Evolutionary conservation across 1,140 invertebrate genomes (phyloP).

Genomic region (Notospermus geniculatus): DNA sequence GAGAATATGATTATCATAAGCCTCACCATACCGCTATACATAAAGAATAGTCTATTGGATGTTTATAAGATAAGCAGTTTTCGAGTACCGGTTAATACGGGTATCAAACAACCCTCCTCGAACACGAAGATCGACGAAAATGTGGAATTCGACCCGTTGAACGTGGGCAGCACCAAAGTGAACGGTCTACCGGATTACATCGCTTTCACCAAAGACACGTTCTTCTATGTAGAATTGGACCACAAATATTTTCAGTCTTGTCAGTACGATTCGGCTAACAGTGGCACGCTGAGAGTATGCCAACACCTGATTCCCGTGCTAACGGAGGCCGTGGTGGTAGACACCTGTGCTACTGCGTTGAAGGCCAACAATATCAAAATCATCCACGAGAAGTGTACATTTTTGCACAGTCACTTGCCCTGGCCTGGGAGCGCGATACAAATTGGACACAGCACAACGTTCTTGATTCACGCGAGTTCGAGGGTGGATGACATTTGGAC

Average conservation of each 20-base stretch:
- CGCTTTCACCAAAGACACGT: slow-evolving; percentile 7
- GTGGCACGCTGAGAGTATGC: slow-evolving; percentile 3
- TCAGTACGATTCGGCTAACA: slow-evolving; percentile 10
- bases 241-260: slow-evolving; percentile 9
- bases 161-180: slow-evolving; percentile 6
- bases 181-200: slow-evolving; percentile 7
- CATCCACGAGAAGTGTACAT: slow-evolving; percentile 6
- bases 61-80: slow-evolving; percentile 8
- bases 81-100: slow-evolving; percentile 6
- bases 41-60: slow-evolving; percentile 7
- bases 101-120: neutral
- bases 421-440: slow-evolving; percentile 5
- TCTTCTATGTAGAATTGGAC: slow-evolving; percentile 7
- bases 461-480: slow-evolving; percentile 6
- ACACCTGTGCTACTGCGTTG: neutral
- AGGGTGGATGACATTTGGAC: slow-evolving; percentile 7
- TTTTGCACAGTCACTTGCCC: slow-evolving; percentile 7
- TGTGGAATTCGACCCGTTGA: slow-evolving; percentile 10
- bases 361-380: slow-evolving; percentile 5
- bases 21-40: slow-evolving; percentile 3
- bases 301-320: slow-evolving; percentile 1
- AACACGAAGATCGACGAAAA: slow-evolving; percentile 3
- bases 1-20: slow-evolving; percentile 8
- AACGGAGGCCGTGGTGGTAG: slow-evolving; percentile 3
- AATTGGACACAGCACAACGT: neutral